Conservation (phyloP, 1,140 invertebrate species). For the Drosophila ambigua region DNA sequence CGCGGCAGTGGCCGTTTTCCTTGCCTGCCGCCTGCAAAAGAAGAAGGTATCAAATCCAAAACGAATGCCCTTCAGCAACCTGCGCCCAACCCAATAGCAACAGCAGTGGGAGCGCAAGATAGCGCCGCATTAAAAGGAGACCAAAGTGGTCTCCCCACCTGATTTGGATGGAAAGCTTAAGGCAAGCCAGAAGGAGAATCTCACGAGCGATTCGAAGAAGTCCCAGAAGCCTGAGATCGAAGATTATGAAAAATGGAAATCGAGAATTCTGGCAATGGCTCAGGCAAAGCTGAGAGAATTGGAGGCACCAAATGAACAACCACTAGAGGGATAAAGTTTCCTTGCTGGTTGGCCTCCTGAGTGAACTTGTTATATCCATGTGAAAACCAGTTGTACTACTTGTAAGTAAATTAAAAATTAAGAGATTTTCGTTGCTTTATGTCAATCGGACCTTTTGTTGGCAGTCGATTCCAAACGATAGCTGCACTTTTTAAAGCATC, state of each 20-base stretch:
- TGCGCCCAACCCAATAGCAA: slow-evolving; percentile 83
- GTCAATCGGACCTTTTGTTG: background rate
- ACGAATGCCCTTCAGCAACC: slow-evolving; percentile 79
- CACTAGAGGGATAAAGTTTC: too few relatives aligned
- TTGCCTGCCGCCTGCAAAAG: slow-evolving; percentile 82
- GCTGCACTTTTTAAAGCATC: background rate
- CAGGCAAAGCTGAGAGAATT: slow-evolving; percentile 54
- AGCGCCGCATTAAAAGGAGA: slow-evolving; percentile 60
- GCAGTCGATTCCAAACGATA: too few relatives aligned
- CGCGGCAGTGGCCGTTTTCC: slow-evolving; percentile 83
- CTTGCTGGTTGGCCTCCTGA: background rate
- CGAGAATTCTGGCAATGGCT: slow-evolving; percentile 63
- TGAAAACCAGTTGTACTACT: slow-evolving; percentile 11
- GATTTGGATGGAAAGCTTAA: slow-evolving; percentile 46
- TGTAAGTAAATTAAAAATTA: background rate
- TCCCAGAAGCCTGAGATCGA: slow-evolving; percentile 45
- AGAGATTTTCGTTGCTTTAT: too few relatives aligned
- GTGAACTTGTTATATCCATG: background rate
- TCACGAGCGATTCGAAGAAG: background rate
- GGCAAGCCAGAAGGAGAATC: too few relatives aligned
- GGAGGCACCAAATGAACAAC: slow-evolving; percentile 2
- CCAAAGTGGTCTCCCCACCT: slow-evolving; percentile 1
- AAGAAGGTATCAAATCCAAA: slow-evolving; percentile 80
- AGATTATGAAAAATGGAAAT: slow-evolving; percentile 79
- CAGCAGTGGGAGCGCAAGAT: slow-evolving; percentile 83